Base-by-base conservation (phyloP, 2,797 vertebrate species). In the Brotula barbata region DNA sequence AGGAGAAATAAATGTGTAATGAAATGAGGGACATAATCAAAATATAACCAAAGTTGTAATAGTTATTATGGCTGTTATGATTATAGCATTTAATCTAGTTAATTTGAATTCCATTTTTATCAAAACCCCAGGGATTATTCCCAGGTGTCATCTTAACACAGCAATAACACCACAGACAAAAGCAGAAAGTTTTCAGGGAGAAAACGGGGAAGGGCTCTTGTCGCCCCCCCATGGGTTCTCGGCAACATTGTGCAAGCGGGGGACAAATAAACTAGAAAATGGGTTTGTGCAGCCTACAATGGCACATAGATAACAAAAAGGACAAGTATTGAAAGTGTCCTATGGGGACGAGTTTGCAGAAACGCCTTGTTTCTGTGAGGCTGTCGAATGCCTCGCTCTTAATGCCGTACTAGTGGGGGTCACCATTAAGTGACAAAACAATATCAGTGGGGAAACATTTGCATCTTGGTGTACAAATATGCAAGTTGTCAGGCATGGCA, bases 401-500 rank as follows among this genome's bases (percentile, higher is more conserved):
- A 88, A 89, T 85, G 75, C 81, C 51, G 7, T 77, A 55, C 79
- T 75, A 60, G 77, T 69, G 82, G 80, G 88, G 85, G 84, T 86
- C 87, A 87, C 82, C 67, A 83, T 86, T 87, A 88, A 85, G 77
- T 86, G 83, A 89, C 83, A 87, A 88, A 89, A 88, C 84, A 87
- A 81, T 83, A 88, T 87, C 80, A 78, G 83, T 73, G 73, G 80
- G 86, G 82, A 88, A 85, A 89, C 84, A 85, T 89, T 90, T 85
- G 87, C 86, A 86, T 87, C 40, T 67, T 45, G 5, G 64, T 45
- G 77, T 85, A 85, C 80, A 91, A 89, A 90, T 87, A 89, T 75
- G 55, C 85, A 84, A 85, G 88, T 89, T 91, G 90, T 89, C 89
- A 91, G 89, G 87, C 90, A 88, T 91, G 81, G 85, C 86, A 67